phyloP scores from a whole-genome alignment of 92 coral and sea anemone genomes.

The Heliopora coerulea region DNA sequence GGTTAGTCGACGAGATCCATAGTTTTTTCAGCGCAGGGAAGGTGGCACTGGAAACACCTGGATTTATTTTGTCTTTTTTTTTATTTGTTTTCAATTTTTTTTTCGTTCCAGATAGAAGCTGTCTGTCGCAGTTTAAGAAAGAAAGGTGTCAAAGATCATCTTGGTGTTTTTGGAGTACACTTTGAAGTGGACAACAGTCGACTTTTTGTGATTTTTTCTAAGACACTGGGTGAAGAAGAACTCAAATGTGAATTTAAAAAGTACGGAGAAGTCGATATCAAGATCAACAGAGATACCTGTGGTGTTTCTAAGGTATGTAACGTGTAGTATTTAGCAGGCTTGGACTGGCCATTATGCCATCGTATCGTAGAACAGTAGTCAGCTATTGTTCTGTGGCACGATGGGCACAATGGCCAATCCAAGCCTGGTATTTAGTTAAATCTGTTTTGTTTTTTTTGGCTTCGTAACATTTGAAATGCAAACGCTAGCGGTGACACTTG shows the following conservation, averaged over 20 bases:
- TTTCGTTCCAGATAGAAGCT: constrained; percentile 46
- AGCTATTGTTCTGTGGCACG: too few relatives aligned
- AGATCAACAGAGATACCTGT: constrained; percentile 49
- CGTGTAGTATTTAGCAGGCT: background rate
- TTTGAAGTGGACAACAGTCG: constrained; percentile 73
- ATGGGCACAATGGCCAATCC: too few relatives aligned
- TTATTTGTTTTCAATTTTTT: too few relatives aligned
- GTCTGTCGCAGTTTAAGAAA: constrained; percentile 58
- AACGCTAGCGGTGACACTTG: too few relatives aligned
- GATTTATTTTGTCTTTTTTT: too few relatives aligned
- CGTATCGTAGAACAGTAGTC: too few relatives aligned
- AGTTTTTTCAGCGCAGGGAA: too few relatives aligned
- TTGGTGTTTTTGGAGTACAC: constrained; percentile 66
- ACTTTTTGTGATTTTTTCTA: constrained; percentile 54
- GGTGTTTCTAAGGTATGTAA: constrained; percentile 62
- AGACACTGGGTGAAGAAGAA: constrained; percentile 53
- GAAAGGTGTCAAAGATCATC: constrained; percentile 58
- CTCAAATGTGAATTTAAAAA: constrained; percentile 45
- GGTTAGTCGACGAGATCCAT: constrained; percentile 44
- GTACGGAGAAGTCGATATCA: constrained; percentile 54
- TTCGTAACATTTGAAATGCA: too few relatives aligned
- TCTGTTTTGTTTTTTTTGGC: too few relatives aligned
- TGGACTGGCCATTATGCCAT: too few relatives aligned
- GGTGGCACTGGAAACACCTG: background rate
- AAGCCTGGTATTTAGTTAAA: too few relatives aligned